Evolutionary conservation across 2,113 vertebrate species (phyloP).

Genomic region (Otis tarda): DNA sequence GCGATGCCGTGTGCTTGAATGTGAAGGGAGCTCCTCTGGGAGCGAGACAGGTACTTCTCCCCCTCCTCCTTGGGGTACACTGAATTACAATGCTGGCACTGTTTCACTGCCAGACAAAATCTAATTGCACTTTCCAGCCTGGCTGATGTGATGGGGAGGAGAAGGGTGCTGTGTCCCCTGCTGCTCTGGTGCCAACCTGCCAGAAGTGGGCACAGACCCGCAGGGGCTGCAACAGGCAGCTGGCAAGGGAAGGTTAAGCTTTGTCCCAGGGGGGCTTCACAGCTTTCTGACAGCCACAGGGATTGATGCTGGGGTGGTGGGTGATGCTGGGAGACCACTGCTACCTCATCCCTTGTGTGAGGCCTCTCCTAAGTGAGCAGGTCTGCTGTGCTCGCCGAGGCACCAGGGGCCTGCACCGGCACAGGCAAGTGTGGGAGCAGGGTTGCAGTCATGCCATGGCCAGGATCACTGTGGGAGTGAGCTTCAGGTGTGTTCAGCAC

Average conservation of each 20-base stretch:
- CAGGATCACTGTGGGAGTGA: neutral
- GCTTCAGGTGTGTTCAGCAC: neutral
- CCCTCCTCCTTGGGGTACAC: neutral
- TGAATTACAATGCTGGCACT: neutral
- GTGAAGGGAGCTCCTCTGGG: neutral
- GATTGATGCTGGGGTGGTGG: neutral
- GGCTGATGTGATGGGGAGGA: neutral
- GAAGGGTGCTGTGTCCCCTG: neutral
- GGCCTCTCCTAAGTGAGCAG: neutral
- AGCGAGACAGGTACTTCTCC: neutral
- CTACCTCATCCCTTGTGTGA: neutral
- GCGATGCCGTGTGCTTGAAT: neutral
- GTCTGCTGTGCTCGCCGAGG: neutral
- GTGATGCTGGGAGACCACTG: fast-evolving
- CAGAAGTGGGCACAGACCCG: neutral
- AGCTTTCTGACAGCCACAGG: neutral
- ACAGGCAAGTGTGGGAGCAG: fast-evolving
- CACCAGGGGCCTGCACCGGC: fast-evolving
- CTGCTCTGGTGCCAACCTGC: fast-evolving
- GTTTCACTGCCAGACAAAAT: neutral
- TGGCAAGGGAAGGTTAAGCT: neutral
- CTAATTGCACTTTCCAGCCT: neutral
- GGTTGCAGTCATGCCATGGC: fast-evolving
- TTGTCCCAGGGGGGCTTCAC: neutral
- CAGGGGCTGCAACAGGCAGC: neutral